Evolutionary conservation across 2,113 vertebrate species (phyloP).

Genomic region (Eclectus roratus): DNA sequence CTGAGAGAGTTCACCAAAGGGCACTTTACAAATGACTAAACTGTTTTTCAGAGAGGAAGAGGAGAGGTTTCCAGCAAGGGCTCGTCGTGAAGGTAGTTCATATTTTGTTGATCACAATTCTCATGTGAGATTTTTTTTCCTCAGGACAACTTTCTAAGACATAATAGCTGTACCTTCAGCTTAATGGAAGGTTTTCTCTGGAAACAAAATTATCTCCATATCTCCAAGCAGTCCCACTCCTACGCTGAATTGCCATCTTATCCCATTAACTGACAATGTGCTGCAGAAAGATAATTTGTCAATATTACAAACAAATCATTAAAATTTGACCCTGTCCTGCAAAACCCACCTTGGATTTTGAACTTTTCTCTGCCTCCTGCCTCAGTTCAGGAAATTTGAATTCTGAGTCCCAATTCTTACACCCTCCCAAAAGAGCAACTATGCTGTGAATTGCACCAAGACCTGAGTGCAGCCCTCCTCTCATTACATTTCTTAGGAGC

Average conservation of each 20-base stretch:
- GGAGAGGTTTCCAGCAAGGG: not conserved
- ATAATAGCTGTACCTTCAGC: not conserved
- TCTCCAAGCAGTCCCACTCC: not conserved
- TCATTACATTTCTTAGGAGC: not conserved
- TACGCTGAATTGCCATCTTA: not conserved
- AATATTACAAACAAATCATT: not conserved
- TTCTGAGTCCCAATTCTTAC: not conserved
- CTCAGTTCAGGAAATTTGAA: not conserved
- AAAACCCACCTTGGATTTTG: not conserved
- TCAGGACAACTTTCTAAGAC: not conserved
- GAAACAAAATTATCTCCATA: not conserved
- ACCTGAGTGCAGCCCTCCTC: not conserved
- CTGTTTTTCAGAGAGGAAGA: not conserved
- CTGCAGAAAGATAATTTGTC: not conserved
- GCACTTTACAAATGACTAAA: not conserved
- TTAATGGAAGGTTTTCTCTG: not conserved
- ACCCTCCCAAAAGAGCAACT: not conserved
- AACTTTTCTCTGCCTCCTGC: not conserved
- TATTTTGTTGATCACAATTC: not conserved
- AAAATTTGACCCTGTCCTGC: not conserved
- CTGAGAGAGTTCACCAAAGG: not conserved
- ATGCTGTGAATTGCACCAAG: not conserved
- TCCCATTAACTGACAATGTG: not conserved
- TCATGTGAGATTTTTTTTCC: fast-evolving
- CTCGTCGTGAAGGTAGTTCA: not conserved